phyloP scores from a whole-genome alignment of 2,888 invertebrate genomes.

The Megamerina dolium region DNA sequence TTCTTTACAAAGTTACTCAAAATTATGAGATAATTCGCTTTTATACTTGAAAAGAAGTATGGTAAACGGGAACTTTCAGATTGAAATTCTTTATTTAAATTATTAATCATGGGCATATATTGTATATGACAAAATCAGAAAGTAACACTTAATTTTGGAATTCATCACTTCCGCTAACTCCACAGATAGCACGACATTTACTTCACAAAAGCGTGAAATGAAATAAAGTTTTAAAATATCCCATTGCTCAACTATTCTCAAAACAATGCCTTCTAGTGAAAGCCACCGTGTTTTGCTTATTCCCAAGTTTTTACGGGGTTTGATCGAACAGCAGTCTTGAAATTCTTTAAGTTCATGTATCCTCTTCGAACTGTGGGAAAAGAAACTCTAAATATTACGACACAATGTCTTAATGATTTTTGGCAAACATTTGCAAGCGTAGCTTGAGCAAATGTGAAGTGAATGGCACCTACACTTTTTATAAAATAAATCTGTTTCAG shows the following conservation, averaged over 20 bases:
- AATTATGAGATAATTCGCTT: constrained; percentile 13
- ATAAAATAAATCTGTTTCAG: background rate
- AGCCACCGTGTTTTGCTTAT: too few species aligned
- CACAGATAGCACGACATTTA: constrained; percentile 7
- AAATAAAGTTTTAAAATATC: constrained; percentile 12
- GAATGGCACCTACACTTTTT: too few species aligned
- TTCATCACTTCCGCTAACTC: constrained; percentile 13
- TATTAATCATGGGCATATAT: constrained; percentile 16
- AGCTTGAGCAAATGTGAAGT: background rate
- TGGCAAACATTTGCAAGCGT: background rate
- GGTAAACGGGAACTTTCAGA: too few species aligned
- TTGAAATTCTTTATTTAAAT: too few species aligned
- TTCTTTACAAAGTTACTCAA: constrained; percentile 17
- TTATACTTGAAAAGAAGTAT: constrained; percentile 5
- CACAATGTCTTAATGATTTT: constrained; percentile 8
- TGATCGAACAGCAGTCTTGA: constrained; percentile 9
- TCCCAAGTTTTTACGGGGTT: too few species aligned
- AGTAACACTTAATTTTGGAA: constrained; percentile 12
- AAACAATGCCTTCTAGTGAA: too few species aligned
- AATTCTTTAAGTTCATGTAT: too few species aligned
- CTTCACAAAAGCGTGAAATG: constrained; percentile 9
- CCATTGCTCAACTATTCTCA: too few species aligned
- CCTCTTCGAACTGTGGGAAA: too few species aligned
- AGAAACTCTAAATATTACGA: too few species aligned
- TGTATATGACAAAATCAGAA: constrained; percentile 16